Base-by-base conservation (phyloP, 1,140 invertebrate species). In the Zaprionus kolodkinae region DNA sequence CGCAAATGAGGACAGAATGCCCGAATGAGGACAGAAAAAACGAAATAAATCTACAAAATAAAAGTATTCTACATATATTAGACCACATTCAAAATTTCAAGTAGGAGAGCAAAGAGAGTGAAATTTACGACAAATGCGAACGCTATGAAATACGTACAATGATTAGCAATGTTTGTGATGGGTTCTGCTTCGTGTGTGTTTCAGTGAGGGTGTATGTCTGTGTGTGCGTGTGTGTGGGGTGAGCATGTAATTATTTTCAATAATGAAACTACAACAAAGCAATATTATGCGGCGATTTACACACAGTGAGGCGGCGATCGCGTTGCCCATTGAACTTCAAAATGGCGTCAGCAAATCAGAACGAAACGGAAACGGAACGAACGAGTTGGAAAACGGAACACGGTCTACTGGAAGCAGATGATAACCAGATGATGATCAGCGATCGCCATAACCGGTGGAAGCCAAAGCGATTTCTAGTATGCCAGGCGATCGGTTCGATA, bases 191-290 rank as follows among this genome's bases (percentile, higher is more conserved):
- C 30, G 30, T 12, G 17, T 12, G 17, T 69, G 43, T 76, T 15
- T 54, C 43, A 54, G 15, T 68, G 40, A 21, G 27, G 25, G 33
- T 25, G 33, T 35, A 10, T 9, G 33, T 1, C 6, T 35, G 33
- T 27, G 45, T 38, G 45, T 40, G 33, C 45, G 54, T 21, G 21
- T 40, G 27, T 54, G 10, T 52, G 10, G 35, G 62, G 55, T 65
- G 52, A 43, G 21, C 50, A 60, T 72, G 56, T 87, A 75, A 74
- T 67, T 89, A 80, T 81, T 88, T 89, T 79, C 81, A 89, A 83
- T 89, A 85, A 89, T 89, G 85, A 84, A 80, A 89, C 85, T 89
- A 89, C 85, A 81, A 85, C 81, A 81, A 77, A 81, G 85, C 82
- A 79, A 79, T 78, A 86, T 50, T 36, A 72, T 70, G 70, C 69